phyloP scores from a whole-genome alignment of 2,888 invertebrate species.

The Mimumesa dahlbomi region DNA sequence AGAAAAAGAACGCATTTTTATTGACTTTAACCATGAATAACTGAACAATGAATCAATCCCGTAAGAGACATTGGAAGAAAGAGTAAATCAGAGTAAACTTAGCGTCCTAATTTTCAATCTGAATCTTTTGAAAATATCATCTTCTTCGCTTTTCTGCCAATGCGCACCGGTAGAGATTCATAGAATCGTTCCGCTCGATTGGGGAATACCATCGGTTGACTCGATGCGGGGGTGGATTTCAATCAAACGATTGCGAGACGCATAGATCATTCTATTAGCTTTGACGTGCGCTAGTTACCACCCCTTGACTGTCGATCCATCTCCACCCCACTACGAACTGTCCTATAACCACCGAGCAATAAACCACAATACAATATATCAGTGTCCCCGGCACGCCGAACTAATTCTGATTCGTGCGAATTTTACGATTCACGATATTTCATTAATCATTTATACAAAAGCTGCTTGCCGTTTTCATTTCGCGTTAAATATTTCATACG shows the following conservation, averaged over 20 bases:
- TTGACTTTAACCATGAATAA: too few species aligned
- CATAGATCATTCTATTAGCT: conserved; percentile 67
- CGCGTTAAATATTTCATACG: conserved; percentile 13
- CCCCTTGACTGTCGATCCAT: conserved; percentile 52
- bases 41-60: too few species aligned
- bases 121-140: conserved; percentile 36
- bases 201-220: conserved; percentile 5
- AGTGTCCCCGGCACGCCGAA: conserved; percentile 50
- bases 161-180: conserved; percentile 20
- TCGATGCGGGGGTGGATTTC: conserved; percentile 56
- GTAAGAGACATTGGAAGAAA: too few species aligned
- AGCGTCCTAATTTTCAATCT: conserved; percentile 20
- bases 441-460: conserved; percentile 42
- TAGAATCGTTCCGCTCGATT: conserved; percentile 26
- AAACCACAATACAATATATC: conserved; percentile 58
- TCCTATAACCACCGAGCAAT: conserved; percentile 40
- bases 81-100: conserved; percentile 31
- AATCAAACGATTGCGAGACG: conserved; percentile 57
- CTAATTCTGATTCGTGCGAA: conserved; percentile 27
- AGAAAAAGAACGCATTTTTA: too few species aligned
- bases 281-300: conserved; percentile 55
- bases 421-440: conserved; percentile 48
- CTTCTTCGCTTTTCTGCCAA: conserved; percentile 22
- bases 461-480: neutral
- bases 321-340: conserved; percentile 20